A percentile compares a stretch with the other conserved stretches of the same genome.
These are phyloP conservation scores for Notodonta ziczac DNA, from an alignment of 2,888 invertebrate genomes.

Conservation along the genomic window DNA sequence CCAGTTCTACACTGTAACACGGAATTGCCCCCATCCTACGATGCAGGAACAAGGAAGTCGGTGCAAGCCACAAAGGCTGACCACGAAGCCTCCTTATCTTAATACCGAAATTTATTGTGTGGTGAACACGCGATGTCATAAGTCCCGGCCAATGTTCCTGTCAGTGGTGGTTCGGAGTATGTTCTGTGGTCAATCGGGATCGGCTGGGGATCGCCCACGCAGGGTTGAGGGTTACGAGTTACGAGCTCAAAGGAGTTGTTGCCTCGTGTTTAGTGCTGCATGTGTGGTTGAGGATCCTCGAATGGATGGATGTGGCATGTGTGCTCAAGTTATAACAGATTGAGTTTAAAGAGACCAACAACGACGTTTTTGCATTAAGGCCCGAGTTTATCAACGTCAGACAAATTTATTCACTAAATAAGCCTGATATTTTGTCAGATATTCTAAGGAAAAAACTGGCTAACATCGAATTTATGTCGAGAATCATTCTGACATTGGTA, in stretches of 20 bases:
- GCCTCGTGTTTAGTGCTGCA: slow-evolving; percentile 40
- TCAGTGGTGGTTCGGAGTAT: slow-evolving; percentile 17
- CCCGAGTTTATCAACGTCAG: too few species aligned
- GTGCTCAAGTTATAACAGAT: neutral
- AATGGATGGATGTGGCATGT: slow-evolving; percentile 19
- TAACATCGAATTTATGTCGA: too few species aligned
- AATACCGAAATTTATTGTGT: slow-evolving; percentile 55
- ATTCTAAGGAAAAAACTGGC: too few species aligned
- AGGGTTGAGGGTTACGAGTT: slow-evolving; percentile 48
- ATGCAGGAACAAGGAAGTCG: slow-evolving; percentile 26
- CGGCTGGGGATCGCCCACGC: slow-evolving; percentile 43
- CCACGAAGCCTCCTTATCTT: slow-evolving; percentile 52
- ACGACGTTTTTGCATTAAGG: too few species aligned
- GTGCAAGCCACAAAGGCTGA: slow-evolving; percentile 28
- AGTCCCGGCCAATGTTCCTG: slow-evolving; percentile 51
- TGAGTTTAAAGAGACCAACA: too few species aligned
- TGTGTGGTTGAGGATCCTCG: slow-evolving; percentile 20
- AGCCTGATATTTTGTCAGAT: too few species aligned
- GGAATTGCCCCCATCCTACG: neutral
- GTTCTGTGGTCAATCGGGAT: slow-evolving; percentile 18
- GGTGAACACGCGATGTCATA: slow-evolving; percentile 53
- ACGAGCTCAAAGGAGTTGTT: slow-evolving; percentile 49
- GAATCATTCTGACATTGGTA: too few species aligned
- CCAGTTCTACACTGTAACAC: neutral
- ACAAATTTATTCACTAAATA: too few species aligned